These are phyloP conservation scores for Microcebus lehilahytsara DNA, from an alignment of 2,113 vertebrate genomes.

Conservation along the genomic window DNA sequence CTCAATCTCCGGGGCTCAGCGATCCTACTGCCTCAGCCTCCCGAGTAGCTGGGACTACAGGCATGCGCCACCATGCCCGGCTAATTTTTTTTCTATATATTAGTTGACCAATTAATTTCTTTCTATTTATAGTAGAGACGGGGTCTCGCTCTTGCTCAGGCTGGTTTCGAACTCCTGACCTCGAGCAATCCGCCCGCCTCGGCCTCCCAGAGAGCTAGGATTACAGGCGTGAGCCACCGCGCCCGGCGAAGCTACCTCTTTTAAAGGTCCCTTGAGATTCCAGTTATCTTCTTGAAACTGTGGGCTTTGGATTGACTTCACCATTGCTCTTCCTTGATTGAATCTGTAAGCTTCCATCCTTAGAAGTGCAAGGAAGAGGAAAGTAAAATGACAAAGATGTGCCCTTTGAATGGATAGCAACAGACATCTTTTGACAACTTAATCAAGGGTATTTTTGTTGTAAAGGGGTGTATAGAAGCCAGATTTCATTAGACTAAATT, in stretches of 20 bases:
- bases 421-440: not conserved
- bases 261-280: not conserved
- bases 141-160: no score
- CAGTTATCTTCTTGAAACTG: not conserved
- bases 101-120: no score
- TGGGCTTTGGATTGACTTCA: not conserved
- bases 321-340: not conserved
- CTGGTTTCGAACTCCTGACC: no score
- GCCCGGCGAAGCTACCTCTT: not conserved
- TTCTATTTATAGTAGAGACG: no score
- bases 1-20: no score
- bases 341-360: not conserved
- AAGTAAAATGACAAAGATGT: slow-evolving; percentile 1
- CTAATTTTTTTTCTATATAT: no score
- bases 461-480: not conserved
- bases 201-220: no score
- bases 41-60: no score
- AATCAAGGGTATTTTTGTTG: not conserved
- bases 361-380: not conserved
- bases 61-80: no score
- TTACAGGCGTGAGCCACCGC: no score
- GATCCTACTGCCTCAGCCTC: no score
- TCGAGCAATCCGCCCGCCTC: no score
- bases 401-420: not conserved
- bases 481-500: not conserved